phyloP scores from a whole-genome alignment of 2,797 vertebrate species.

The Crenuchus spilurus region DNA sequence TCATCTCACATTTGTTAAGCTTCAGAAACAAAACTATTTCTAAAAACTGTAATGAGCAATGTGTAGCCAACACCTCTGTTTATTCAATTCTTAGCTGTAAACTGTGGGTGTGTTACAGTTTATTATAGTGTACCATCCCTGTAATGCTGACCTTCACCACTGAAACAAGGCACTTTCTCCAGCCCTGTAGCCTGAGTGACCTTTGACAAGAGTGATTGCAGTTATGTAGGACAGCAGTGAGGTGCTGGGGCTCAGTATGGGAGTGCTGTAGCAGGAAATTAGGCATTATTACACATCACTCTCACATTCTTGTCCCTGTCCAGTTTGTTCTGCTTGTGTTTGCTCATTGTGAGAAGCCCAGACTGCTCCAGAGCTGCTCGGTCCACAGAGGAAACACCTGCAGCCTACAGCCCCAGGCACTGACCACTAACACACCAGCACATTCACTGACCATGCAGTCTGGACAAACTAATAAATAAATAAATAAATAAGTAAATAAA shows the following conservation, averaged over 20 bases:
- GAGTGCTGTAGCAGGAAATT: conserved; percentile 17
- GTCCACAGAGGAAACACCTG: conserved; percentile 76
- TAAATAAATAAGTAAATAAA: no score
- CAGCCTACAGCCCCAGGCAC: conserved; percentile 48
- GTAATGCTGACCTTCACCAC: background rate
- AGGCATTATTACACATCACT: conserved; percentile 59
- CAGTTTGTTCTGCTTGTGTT: conserved; percentile 70
- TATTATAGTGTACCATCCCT: background rate
- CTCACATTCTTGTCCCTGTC: conserved; percentile 65
- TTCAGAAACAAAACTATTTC: no score
- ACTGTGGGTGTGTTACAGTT: no score
- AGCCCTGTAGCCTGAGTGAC: background rate
- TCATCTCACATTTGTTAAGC: no score
- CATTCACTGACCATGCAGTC: background rate
- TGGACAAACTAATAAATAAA: background rate
- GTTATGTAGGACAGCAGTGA: conserved; percentile 19
- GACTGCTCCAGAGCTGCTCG: conserved; percentile 63
- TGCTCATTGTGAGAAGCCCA: conserved; percentile 61
- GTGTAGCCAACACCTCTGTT: no score
- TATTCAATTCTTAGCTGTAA: no score
- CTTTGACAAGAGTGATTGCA: background rate
- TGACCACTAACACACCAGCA: conserved; percentile 41
- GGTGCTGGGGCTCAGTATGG: conserved; percentile 10
- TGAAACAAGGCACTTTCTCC: background rate
- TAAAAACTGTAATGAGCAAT: no score